A percentile compares a stretch with the other conserved stretches of the same genome.
These are phyloP conservation scores for Cheilosia grossa DNA, from an alignment of 2,888 invertebrate species.

Conservation along the genomic window DNA sequence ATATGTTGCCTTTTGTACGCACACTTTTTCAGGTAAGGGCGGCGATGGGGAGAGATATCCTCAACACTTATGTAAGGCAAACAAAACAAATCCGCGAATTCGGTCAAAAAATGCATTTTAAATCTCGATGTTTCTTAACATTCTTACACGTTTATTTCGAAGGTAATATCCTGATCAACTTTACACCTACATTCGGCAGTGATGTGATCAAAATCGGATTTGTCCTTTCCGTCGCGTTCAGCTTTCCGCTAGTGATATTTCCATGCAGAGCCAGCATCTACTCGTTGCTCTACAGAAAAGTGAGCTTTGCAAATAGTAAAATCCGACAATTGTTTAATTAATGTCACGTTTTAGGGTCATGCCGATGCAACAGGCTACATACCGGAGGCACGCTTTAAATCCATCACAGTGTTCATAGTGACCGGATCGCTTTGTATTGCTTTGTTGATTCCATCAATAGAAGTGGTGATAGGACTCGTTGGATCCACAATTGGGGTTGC, in stretches of 20 bases:
- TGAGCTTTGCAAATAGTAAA: slow-evolving; percentile 81
- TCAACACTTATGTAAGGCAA: too few species aligned
- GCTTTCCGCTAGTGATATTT: slow-evolving; percentile 98
- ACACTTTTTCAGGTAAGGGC: slow-evolving; percentile 86
- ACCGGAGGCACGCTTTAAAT: slow-evolving; percentile 92
- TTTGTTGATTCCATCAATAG: slow-evolving; percentile 95
- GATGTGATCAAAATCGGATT: slow-evolving; percentile 97
- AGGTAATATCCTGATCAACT: slow-evolving; percentile 95
- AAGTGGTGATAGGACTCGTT: slow-evolving; percentile 95
- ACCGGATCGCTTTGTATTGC: slow-evolving; percentile 90
- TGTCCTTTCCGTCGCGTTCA: slow-evolving; percentile 96
- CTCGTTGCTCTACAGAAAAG: slow-evolving; percentile 93
- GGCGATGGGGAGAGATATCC: too few species aligned
- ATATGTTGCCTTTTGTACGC: slow-evolving; percentile 92
- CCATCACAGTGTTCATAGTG: slow-evolving; percentile 92
- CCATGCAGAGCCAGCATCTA: slow-evolving; percentile 97
- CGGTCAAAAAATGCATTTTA: too few species aligned
- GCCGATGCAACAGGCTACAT: slow-evolving; percentile 90
- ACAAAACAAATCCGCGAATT: too few species aligned
- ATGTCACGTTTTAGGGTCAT: slow-evolving; percentile 85
- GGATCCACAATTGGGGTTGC: slow-evolving; percentile 98
- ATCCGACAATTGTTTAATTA: neutral
- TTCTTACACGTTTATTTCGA: neutral
- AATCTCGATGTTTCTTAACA: too few species aligned
- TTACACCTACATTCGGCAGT: slow-evolving; percentile 91